These are phyloP conservation scores for Peromyscus leucopus DNA, from an alignment of 2,113 vertebrate species.

Conservation along the genomic window DNA sequence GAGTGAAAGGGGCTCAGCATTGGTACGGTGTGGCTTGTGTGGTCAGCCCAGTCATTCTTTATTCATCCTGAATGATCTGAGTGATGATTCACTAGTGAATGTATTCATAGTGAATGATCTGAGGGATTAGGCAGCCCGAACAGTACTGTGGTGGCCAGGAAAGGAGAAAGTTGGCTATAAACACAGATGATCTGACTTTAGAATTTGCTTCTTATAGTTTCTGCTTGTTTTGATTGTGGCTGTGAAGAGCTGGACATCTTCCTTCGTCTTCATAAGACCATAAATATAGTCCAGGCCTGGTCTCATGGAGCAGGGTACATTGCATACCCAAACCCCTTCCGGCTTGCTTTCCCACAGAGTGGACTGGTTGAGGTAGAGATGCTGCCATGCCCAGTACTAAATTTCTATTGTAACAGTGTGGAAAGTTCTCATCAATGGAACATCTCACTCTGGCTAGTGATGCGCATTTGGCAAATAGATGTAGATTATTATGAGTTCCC, in stretches of 20 bases:
- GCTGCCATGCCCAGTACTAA: not conserved
- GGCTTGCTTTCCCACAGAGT: not conserved
- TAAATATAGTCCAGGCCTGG: not conserved
- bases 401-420: not conserved
- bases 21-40: rapidly evolving
- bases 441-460: not conserved
- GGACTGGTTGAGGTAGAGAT: not conserved
- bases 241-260: not conserved
- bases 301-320: not conserved
- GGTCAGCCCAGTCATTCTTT: not conserved
- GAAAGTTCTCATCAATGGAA: not conserved
- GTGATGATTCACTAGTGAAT: too few species aligned
- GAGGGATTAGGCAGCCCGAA: not conserved
- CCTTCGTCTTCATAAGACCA: not conserved
- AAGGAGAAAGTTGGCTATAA: not conserved
- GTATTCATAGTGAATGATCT: not conserved
- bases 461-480: not conserved
- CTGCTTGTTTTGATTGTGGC: not conserved
- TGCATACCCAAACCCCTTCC: not conserved
- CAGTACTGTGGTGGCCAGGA: not conserved
- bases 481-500: not conserved
- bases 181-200: not conserved
- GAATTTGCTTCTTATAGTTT: not conserved
- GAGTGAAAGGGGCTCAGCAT: not conserved
- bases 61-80: not conserved